These are phyloP conservation scores for Orcinus orca DNA, from an alignment of 2,113 vertebrate genomes.

Conservation along the genomic window DNA sequence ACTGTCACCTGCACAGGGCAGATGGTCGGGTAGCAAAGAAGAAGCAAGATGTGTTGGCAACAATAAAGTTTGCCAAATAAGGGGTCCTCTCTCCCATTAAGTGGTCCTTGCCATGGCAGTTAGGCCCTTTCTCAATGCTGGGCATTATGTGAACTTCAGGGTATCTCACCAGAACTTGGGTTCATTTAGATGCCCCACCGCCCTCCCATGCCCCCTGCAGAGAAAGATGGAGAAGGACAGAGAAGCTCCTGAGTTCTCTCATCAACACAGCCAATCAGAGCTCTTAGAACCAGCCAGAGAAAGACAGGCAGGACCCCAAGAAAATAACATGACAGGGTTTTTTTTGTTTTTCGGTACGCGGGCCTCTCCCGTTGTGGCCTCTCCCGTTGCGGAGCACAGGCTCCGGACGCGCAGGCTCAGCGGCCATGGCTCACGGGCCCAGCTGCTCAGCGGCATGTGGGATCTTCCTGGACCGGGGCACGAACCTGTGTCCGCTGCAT, in stretches of 20 bases:
- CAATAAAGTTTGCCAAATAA: not conserved
- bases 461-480: too few species aligned
- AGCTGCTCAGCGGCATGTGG: too few species aligned
- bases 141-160: not conserved
- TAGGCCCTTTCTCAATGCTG: not conserved
- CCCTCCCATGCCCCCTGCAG: not conserved
- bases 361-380: too few species aligned
- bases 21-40: not conserved
- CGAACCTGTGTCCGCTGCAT: too few species aligned
- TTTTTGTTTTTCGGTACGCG: too few species aligned
- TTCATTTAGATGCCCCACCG: not conserved
- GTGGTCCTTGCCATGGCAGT: not conserved
- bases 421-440: too few species aligned
- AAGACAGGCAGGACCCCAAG: not conserved
- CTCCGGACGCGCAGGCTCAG: too few species aligned
- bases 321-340: not conserved
- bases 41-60: conserved; percentile 9
- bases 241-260: not conserved
- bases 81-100: not conserved
- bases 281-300: not conserved
- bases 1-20: conserved; percentile 36
- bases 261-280: not conserved
- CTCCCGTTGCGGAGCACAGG: too few species aligned
- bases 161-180: not conserved
- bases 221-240: not conserved